Conservation (phyloP, 2,888 invertebrate species). For the Scotopteryx bipunctaria region DNA sequence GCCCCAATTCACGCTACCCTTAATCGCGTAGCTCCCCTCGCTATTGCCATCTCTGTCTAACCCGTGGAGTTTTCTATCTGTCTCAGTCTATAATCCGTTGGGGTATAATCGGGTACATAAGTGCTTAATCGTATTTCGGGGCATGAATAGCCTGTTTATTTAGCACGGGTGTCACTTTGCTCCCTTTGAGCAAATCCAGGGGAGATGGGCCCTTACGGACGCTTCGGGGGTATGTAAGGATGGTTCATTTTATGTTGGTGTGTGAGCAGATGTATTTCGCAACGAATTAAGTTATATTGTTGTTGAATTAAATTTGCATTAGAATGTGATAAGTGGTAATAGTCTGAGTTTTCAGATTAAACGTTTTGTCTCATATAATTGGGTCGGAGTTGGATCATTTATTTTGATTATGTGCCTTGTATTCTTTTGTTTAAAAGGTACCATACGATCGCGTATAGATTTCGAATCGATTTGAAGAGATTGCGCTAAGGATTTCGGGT, state of each 20-base stretch:
- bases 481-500: no score
- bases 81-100: conserved; percentile 60
- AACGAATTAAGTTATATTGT: conserved; percentile 65
- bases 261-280: conserved; percentile 58
- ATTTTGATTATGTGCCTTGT: conserved; percentile 14
- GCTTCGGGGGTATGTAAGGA: conserved; percentile 33
- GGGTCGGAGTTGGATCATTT: conserved; percentile 22
- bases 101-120: conserved; percentile 79
- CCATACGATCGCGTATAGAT: no score
- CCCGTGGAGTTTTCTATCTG: conserved; percentile 39
- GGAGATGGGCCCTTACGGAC: conserved; percentile 44
- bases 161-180: conserved; percentile 58
- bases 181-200: conserved; percentile 69
- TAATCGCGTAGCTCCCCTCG: conserved; percentile 77
- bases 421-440: background rate
- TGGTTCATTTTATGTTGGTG: conserved; percentile 53
- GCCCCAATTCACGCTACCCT: conserved; percentile 77
- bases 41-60: conserved; percentile 49
- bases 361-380: conserved; percentile 28
- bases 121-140: conserved; percentile 81
- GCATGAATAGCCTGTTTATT: conserved; percentile 74
- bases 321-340: conserved; percentile 73
- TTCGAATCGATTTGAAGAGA: no score
- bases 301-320: conserved; percentile 69
- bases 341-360: conserved; percentile 42